Conservation (phyloP, 1,140 invertebrate genomes). For the Meloidogyne chitwoodi region DNA sequence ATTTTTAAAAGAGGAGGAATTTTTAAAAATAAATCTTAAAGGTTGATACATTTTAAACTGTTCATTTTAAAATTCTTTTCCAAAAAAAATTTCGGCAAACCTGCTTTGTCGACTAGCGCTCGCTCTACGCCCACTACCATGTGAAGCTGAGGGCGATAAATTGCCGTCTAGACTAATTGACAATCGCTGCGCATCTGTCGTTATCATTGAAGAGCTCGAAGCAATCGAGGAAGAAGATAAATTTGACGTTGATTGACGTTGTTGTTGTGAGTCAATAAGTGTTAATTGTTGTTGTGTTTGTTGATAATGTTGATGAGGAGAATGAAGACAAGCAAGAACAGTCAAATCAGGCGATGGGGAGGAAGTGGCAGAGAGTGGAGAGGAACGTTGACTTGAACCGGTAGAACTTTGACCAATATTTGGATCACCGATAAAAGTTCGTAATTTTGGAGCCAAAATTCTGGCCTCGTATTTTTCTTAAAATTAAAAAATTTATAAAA, state of each 20-base stretch:
- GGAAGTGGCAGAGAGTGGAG: background rate
- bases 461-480: background rate
- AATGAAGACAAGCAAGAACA: background rate
- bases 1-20: no score
- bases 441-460: background rate
- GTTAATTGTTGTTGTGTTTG: background rate
- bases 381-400: conserved; percentile 13
- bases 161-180: background rate
- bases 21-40: no score
- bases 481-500: background rate
- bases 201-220: background rate
- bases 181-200: background rate
- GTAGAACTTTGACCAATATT: conserved; percentile 6
- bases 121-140: background rate
- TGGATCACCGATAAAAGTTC: background rate
- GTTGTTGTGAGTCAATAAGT: no score
- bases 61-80: no score
- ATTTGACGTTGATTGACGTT: no score
- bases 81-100: no score
- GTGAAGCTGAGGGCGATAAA: background rate
- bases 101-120: background rate
- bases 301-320: background rate
- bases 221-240: background rate
- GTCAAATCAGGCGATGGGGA: conserved; percentile 8
- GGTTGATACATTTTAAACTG: no score